Evolutionary conservation across 2,888 invertebrate genomes (phyloP), one percentile per base, ranked within the genome.

Genomic region (Patella pellucida): DNA sequence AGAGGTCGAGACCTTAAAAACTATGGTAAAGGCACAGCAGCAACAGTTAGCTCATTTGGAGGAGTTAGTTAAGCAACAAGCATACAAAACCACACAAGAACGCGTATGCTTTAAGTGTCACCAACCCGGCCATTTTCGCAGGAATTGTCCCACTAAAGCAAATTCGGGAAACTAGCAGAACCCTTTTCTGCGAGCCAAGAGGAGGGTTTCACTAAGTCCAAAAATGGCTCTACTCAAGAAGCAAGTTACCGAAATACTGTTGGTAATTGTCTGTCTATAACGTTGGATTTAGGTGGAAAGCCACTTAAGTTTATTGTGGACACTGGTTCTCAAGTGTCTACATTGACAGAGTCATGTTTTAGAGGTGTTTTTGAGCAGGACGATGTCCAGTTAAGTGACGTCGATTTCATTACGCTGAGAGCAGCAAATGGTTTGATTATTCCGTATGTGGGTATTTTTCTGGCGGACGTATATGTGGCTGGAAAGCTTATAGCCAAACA

Each of bases 181-280:
- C 56, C 56, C 56, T 56, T 56, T 56, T 56, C 56, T 56, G 56
- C 56, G 56, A 19, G 56, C 56, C 56, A 56, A 56, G 56, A 15
- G 7, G n/a, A n/a, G n/a, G n/a, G n/a, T n/a, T n/a, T n/a, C n/a
- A n/a, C n/a, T n/a, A n/a, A n/a, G n/a, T n/a, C n/a, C n/a, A n/a
- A n/a, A n/a, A 56, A 14, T n/a, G 56, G 56, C 56, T 56, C 56
- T 7, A 56, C 56, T n/a, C 56, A 16, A 15, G 7, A 16, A n/a
- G n/a, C 7, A n/a, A n/a, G n/a, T 16, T n/a, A n/a, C 16, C 56
- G 16, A 11, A 19, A 56, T 56, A 56, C 56, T 19, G 56, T 56
- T 16, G 56, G 56, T 56, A 19, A 56, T 19, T 56, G 56, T 3
- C 56, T 16, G 16, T 56, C n/a, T 3, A 19, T 56, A 56, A 19